Evolutionary conservation across 2,888 invertebrate genomes (phyloP).

Genomic region (Acronicta alni): DNA sequence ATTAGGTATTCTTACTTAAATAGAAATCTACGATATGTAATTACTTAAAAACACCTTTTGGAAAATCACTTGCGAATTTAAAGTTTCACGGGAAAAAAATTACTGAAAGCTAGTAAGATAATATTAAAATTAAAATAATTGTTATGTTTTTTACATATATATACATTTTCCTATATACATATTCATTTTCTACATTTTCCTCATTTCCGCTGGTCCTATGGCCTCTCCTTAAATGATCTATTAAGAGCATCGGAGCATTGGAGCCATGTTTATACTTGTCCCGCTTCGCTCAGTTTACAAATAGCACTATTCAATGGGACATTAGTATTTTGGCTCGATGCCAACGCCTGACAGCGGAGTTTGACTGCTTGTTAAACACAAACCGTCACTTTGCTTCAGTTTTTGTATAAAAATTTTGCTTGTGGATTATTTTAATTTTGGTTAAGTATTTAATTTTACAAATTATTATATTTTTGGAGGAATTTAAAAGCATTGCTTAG

Average conservation of each 20-base stretch:
- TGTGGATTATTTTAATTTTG: conserved; percentile 1
- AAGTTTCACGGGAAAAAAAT: too few relatives aligned
- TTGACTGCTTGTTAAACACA: conserved; percentile 76
- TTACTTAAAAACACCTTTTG: too few relatives aligned
- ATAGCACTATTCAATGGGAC: conserved; percentile 87
- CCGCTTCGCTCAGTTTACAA: conserved; percentile 75
- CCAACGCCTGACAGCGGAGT: conserved; percentile 74
- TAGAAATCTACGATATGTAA: too few relatives aligned
- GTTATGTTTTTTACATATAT: too few relatives aligned
- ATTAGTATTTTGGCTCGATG: conserved; percentile 84
- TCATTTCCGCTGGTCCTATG: conserved; percentile 58
- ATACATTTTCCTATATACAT: too few relatives aligned
- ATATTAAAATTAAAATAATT: too few relatives aligned
- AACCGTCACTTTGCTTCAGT: conserved; percentile 51
- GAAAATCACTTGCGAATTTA: too few relatives aligned
- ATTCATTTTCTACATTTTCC: not conserved
- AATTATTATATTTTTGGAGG: not conserved
- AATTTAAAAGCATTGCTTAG: conserved; percentile 6
- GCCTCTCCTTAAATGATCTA: conserved; percentile 75
- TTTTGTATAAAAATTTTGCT: conserved; percentile 38
- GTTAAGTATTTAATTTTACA: not conserved
- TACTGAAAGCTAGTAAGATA: too few relatives aligned
- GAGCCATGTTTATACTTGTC: conserved; percentile 66
- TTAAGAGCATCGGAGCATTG: conserved; percentile 68
- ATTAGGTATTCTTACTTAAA: too few relatives aligned